Evolutionary conservation across 2,797 vertebrate genomes (phyloP).

Genomic region (Danionella dracula): DNA sequence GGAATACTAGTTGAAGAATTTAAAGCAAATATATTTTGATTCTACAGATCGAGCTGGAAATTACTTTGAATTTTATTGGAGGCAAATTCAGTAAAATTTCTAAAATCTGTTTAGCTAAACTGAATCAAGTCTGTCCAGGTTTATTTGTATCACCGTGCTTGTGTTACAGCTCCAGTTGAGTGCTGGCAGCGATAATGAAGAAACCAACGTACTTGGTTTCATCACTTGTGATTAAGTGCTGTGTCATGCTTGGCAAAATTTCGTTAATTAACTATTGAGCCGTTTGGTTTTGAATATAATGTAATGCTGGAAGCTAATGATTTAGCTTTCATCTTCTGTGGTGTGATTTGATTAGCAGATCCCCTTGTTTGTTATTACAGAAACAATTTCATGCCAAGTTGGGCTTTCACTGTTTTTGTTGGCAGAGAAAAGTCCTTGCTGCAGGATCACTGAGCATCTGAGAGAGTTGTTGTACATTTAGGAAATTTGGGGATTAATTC

Average conservation of each 20-base stretch:
- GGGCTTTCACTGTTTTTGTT: constrained; percentile 76
- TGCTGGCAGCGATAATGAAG: constrained; percentile 71
- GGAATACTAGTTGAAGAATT: neutral
- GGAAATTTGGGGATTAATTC: no score
- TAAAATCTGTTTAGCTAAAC: no score
- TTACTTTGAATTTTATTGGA: constrained; percentile 9
- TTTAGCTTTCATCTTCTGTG: constrained; percentile 90
- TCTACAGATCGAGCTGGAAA: neutral
- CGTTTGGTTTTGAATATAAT: constrained; percentile 85
- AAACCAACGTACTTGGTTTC: constrained; percentile 66
- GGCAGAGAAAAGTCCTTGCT: constrained; percentile 59
- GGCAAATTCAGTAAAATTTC: neutral
- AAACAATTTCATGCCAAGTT: constrained; percentile 98
- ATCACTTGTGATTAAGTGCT: constrained; percentile 78
- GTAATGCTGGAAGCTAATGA: constrained; percentile 87
- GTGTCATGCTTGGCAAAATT: constrained; percentile 83
- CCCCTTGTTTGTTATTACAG: constrained; percentile 94
- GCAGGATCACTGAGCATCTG: constrained; percentile 50
- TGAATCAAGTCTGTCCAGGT: no score
- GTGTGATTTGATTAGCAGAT: constrained; percentile 94
- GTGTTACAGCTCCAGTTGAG: constrained; percentile 32
- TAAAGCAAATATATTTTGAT: neutral
- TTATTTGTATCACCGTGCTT: neutral
- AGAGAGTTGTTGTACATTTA: no score
- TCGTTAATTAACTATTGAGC: constrained; percentile 93